phyloP scores from a whole-genome alignment of 1,140 invertebrate species.

The Mactra quadrangularis region DNA sequence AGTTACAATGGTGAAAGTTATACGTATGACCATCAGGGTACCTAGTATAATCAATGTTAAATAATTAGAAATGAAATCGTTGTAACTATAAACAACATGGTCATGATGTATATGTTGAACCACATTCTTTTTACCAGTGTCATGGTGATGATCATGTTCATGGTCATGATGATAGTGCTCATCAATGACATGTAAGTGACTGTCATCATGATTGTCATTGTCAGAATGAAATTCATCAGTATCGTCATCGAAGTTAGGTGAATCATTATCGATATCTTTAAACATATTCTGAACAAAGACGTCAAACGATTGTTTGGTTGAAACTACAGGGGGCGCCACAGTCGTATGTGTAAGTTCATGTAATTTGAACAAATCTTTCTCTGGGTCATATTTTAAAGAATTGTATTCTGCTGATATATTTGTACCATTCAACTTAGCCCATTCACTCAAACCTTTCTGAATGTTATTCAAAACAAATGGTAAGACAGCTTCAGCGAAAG shows the following conservation, averaged over 20 bases:
- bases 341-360: neutral
- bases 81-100: neutral
- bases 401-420: neutral
- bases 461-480: slow-evolving; percentile 33
- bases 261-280: too few species aligned
- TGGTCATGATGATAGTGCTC: slow-evolving; percentile 1
- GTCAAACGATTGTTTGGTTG: too few species aligned
- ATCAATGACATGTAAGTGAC: neutral
- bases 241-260: too few species aligned
- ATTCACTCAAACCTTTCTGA: slow-evolving; percentile 38
- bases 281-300: too few species aligned
- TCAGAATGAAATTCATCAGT: too few species aligned
- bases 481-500: slow-evolving; percentile 9
- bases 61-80: neutral
- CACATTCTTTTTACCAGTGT: slow-evolving; percentile 8
- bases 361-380: slow-evolving; percentile 7
- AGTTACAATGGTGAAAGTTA: slow-evolving; percentile 11
- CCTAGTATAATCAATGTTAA: slow-evolving; percentile 6
- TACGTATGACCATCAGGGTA: neutral
- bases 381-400: too few species aligned
- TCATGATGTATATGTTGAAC: slow-evolving; percentile 1
- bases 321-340: too few species aligned
- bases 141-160: slow-evolving; percentile 16
- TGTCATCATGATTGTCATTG: neutral
- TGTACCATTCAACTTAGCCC: neutral